Evolutionary conservation across 2,797 vertebrate genomes (phyloP).

Genomic region (Gila robusta): DNA sequence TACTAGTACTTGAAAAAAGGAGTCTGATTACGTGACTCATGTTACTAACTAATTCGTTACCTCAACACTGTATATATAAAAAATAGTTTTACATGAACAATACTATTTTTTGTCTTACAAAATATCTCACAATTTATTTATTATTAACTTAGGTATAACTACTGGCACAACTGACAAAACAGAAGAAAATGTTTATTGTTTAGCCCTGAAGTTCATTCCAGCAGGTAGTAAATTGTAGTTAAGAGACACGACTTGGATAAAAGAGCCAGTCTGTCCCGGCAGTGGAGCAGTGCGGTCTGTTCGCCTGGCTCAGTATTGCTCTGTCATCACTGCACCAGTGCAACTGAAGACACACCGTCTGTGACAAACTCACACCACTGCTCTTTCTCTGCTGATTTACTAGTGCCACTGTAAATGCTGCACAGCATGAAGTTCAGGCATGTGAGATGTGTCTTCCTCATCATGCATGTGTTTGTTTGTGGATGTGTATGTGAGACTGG

Average conservation of each 20-base stretch:
- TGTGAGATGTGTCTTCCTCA: background rate
- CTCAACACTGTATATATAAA: background rate
- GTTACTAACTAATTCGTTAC: background rate
- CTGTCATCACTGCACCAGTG: slow-evolving; percentile 49
- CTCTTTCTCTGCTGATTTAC: background rate
- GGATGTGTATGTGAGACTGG: background rate
- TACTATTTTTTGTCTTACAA: background rate
- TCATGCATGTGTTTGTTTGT: slow-evolving; percentile 25
- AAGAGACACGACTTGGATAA: background rate
- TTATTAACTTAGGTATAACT: background rate
- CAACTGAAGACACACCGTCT: slow-evolving; percentile 12
- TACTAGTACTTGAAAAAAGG: background rate
- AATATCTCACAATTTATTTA: too few species aligned
- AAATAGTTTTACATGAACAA: background rate
- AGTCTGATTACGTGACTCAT: background rate
- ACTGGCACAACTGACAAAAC: background rate
- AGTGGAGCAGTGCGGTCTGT: slow-evolving; percentile 16
- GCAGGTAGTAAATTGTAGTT: background rate
- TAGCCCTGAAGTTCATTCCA: background rate
- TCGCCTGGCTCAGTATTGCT: slow-evolving; percentile 19
- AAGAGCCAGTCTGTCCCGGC: background rate
- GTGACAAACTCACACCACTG: background rate
- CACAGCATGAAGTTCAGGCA: background rate
- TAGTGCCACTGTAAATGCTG: background rate
- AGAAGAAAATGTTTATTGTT: background rate